Evolutionary conservation across 2,113 vertebrate species (phyloP).

Genomic region (Connochaetes taurinus): DNA sequence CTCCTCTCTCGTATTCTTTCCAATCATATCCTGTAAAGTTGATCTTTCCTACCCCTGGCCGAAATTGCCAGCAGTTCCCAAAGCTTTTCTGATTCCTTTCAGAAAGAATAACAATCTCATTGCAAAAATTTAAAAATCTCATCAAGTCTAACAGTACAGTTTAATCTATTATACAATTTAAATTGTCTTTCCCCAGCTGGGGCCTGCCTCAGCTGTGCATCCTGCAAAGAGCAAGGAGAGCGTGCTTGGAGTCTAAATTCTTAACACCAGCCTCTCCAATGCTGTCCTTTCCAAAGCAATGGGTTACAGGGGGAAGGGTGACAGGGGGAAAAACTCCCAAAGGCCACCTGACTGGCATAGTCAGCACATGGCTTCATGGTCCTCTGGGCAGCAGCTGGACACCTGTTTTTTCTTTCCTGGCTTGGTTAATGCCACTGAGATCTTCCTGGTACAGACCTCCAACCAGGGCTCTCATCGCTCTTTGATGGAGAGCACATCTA

Average conservation of each 20-base stretch:
- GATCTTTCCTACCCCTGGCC: background rate
- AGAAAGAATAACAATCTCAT: slow-evolving; percentile 16
- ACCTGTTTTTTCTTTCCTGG: background rate
- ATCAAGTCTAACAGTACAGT: slow-evolving; percentile 2
- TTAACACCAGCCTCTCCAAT: background rate
- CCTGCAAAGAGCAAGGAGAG: background rate
- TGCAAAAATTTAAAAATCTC: slow-evolving; percentile 42
- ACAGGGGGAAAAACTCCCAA: background rate
- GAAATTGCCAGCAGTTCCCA: background rate
- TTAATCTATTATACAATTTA: background rate
- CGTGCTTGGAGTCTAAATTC: background rate
- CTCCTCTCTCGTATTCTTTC: background rate
- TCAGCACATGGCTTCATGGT: background rate
- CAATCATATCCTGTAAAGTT: background rate
- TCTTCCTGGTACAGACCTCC: background rate
- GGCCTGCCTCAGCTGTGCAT: background rate
- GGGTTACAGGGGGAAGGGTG: background rate
- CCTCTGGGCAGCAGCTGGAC: background rate
- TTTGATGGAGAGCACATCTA: background rate
- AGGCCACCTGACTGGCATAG: background rate
- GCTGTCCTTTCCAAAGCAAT: background rate
- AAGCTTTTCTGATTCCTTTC: background rate
- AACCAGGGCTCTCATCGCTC: background rate
- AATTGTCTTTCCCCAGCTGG: background rate
- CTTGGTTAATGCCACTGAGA: background rate